Percentiles rank a stretch among this genome's conserved stretches.
phyloP scores from a whole-genome alignment of 1,140 invertebrate genomes.

The Steinernema feltiae region DNA sequence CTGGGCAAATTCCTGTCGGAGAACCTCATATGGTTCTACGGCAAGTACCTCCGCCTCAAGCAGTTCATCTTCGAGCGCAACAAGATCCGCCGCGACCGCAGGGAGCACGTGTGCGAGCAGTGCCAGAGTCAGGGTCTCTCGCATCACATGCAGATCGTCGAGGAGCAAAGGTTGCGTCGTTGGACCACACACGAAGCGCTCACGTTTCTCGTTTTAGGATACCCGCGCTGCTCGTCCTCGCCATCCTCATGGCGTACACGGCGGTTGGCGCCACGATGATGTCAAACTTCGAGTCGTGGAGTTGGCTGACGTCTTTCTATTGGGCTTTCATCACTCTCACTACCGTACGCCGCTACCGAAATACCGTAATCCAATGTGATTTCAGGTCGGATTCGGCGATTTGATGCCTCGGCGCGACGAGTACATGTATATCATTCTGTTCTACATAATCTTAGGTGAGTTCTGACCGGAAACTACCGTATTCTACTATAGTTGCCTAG shows the following conservation, averaged over 20 bases:
- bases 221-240: constrained; percentile 52
- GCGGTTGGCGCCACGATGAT: constrained; percentile 56
- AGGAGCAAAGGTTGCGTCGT: constrained; percentile 49
- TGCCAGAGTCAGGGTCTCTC: constrained; percentile 47
- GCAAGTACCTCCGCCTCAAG: constrained; percentile 53
- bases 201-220: constrained; percentile 37
- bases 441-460: constrained; percentile 54
- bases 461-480: not conserved
- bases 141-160: constrained; percentile 47
- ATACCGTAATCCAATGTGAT: too few species aligned
- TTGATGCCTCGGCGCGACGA: constrained; percentile 55
- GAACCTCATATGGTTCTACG: constrained; percentile 56
- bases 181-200: too few species aligned
- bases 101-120: constrained; percentile 50
- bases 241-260: constrained; percentile 54
- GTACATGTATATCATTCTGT: constrained; percentile 57
- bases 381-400: constrained; percentile 57
- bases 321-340: constrained; percentile 58
- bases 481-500: constrained; percentile 21
- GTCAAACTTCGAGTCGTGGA: constrained; percentile 56
- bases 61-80: constrained; percentile 19
- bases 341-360: constrained; percentile 35
- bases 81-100: constrained; percentile 20
- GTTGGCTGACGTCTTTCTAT: constrained; percentile 58
- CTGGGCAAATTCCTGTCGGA: constrained; percentile 56